Percentiles rank a stretch among this genome's conserved stretches.
phyloP scores from a whole-genome alignment of 2,113 vertebrate genomes.

The Irena cyanogastra region DNA sequence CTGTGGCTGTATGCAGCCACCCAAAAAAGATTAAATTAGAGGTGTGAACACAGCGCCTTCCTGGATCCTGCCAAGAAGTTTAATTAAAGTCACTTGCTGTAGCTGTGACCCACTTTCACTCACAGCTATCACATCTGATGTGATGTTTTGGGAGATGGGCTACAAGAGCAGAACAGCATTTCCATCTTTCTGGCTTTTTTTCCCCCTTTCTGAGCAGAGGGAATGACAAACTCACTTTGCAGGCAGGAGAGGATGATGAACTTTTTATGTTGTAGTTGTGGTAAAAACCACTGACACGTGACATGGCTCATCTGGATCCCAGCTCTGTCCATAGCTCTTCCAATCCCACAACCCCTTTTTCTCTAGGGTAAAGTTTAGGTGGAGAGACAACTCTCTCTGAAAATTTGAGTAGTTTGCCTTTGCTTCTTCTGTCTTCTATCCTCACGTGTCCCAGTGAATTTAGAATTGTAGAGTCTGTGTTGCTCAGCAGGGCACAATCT shows the following conservation, averaged over 20 bases:
- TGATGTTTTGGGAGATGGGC: neutral
- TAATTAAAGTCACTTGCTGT: slow-evolving; percentile 28
- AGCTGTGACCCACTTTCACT: slow-evolving; percentile 26
- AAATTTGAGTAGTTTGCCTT: neutral
- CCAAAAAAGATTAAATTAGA: neutral
- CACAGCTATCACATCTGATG: slow-evolving; percentile 43
- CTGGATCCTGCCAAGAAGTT: neutral
- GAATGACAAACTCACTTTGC: neutral
- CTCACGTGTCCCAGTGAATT: neutral
- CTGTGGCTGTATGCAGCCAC: neutral
- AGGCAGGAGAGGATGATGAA: neutral
- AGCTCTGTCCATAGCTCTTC: neutral
- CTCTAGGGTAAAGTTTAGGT: neutral
- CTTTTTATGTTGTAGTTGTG: neutral
- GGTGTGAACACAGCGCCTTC: neutral
- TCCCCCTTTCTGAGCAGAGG: neutral
- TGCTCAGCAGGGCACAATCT: neutral
- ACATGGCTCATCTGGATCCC: neutral
- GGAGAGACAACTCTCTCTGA: neutral
- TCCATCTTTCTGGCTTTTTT: neutral
- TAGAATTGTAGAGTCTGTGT: neutral
- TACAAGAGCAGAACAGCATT: neutral
- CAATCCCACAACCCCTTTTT: neutral
- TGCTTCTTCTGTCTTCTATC: neutral
- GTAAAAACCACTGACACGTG: neutral